phyloP scores from a whole-genome alignment of 1,140 invertebrate species.

The Trialeurodes vaporariorum region DNA sequence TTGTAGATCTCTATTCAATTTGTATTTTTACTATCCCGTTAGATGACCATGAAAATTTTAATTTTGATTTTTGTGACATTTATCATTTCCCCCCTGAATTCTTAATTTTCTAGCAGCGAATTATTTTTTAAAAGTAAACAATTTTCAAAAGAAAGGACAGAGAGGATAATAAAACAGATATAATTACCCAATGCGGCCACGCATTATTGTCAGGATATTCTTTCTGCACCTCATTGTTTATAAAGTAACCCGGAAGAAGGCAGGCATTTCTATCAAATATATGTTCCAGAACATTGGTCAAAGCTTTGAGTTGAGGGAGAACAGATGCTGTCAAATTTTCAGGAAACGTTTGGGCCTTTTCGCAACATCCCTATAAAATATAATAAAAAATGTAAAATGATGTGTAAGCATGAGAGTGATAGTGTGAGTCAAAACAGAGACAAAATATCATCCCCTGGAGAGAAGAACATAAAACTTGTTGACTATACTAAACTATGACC shows the following conservation, averaged over 20 bases:
- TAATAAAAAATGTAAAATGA: constrained; percentile 11
- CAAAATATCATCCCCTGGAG: neutral
- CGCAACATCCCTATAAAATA: constrained; percentile 56
- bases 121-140: constrained; percentile 68
- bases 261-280: constrained; percentile 89
- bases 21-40: no score
- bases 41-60: no score
- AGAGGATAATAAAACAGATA: neutral
- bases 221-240: constrained; percentile 88
- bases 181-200: constrained; percentile 81
- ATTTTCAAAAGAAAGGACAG: constrained; percentile 43
- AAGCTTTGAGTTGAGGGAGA: constrained; percentile 63
- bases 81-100: no score
- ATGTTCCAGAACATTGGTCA: constrained; percentile 67
- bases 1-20: no score
- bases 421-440: constrained; percentile 4
- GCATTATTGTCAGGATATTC: constrained; percentile 64
- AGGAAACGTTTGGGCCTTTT: constrained; percentile 72
- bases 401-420: neutral
- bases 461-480: no score
- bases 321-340: constrained; percentile 60
- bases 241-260: constrained; percentile 84
- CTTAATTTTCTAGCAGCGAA: constrained; percentile 83
- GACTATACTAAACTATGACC: no score
- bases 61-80: no score